phyloP scores from a whole-genome alignment of 2,797 vertebrate species.

The Lerista edwardsae region DNA sequence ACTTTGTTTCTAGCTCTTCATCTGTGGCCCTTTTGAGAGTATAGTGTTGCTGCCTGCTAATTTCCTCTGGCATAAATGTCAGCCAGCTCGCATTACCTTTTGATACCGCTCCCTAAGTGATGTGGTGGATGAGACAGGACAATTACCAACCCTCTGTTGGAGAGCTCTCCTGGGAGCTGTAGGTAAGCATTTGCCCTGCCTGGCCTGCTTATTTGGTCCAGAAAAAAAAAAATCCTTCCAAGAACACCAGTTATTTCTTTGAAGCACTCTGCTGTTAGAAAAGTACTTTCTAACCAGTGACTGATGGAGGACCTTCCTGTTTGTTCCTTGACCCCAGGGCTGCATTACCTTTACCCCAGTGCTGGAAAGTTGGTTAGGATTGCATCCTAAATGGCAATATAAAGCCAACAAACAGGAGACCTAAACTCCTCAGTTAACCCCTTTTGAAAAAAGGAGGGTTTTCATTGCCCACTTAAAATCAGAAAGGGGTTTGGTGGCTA shows the following conservation, averaged over 20 bases:
- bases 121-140: neutral
- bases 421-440: too few relatives aligned
- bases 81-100: neutral
- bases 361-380: too few relatives aligned
- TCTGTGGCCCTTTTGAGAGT: neutral
- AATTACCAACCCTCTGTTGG: neutral
- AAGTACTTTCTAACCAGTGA: constrained; percentile 16
- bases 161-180: neutral
- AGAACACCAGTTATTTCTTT: constrained; percentile 19
- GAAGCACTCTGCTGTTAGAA: neutral
- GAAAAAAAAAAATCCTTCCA: neutral
- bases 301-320: neutral
- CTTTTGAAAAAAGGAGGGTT: too few relatives aligned
- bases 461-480: too few relatives aligned
- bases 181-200: neutral
- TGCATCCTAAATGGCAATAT: too few relatives aligned
- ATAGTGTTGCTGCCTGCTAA: neutral
- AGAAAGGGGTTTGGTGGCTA: too few relatives aligned
- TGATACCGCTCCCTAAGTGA: constrained; percentile 12
- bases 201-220: neutral
- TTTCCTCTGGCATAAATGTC: neutral
- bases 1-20: neutral
- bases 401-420: too few relatives aligned
- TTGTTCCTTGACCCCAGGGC: too few relatives aligned
- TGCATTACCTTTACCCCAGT: too few relatives aligned